Evolutionary conservation across 2,888 invertebrate genomes (phyloP).

Genomic region (Catocala fraxini): DNA sequence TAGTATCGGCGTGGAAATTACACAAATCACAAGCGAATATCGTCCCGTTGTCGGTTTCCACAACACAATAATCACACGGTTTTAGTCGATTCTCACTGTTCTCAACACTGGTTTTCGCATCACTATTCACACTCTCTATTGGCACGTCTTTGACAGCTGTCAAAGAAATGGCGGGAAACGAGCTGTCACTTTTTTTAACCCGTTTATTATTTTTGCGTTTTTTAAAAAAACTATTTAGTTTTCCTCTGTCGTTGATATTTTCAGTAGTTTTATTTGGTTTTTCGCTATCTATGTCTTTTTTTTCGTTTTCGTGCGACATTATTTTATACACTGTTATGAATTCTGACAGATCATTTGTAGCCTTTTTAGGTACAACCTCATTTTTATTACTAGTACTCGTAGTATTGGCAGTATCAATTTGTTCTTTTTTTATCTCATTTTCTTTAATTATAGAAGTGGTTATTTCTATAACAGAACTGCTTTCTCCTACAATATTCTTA

Average conservation of each 20-base stretch:
- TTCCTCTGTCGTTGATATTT: constrained; percentile 17
- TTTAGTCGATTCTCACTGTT: constrained; percentile 38
- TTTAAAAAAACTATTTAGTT: constrained; percentile 54
- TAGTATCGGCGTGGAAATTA: constrained; percentile 25
- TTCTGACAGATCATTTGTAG: constrained; percentile 40
- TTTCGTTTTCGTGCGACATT: constrained; percentile 29
- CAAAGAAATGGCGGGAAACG: constrained; percentile 16
- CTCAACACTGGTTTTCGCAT: neutral
- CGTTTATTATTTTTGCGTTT: constrained; percentile 52
- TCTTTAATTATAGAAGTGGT: constrained; percentile 5
- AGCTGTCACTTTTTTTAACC: constrained; percentile 21
- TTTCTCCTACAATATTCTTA: constrained; percentile 15
- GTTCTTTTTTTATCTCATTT: constrained; percentile 1
- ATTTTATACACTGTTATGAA: constrained; percentile 60
- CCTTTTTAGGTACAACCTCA: constrained; percentile 18
- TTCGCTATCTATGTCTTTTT: constrained; percentile 4
- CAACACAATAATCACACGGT: constrained; percentile 25
- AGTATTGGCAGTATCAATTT: constrained; percentile 19
- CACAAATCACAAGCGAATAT: constrained; percentile 36
- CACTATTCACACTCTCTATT: constrained; percentile 23
- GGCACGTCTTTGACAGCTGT: constrained; percentile 31
- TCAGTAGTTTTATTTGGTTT: constrained; percentile 5
- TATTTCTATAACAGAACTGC: constrained; percentile 7
- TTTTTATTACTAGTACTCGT: constrained; percentile 6
- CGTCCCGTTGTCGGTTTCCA: constrained; percentile 24